A percentile compares a stretch with the other conserved stretches of the same genome.
Evolutionary conservation across 2,797 vertebrate species (phyloP).

Genomic region (Erithacus rubecula): DNA sequence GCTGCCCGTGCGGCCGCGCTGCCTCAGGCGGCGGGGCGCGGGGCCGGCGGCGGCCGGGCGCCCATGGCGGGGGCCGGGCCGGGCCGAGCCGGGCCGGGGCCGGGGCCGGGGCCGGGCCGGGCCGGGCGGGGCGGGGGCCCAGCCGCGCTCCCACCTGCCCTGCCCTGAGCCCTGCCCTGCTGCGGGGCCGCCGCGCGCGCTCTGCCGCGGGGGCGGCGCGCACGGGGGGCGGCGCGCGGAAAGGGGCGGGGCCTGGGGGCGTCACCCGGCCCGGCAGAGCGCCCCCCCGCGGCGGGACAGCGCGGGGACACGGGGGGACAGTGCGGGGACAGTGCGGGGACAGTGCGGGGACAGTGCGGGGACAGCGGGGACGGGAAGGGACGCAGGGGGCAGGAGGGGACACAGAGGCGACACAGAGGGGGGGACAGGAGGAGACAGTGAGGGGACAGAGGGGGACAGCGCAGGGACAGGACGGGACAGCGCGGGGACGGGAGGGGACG

Average conservation of each 20-base stretch:
- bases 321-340: no score
- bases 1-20: neutral
- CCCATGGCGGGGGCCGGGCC: neutral
- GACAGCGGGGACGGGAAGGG: no score
- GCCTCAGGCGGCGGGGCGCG: neutral
- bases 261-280: neutral
- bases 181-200: neutral
- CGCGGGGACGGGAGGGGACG: no score
- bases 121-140: neutral
- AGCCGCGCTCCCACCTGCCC: neutral
- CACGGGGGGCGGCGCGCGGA: neutral
- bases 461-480: no score
- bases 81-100: neutral
- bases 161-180: neutral
- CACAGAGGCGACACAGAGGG: no score
- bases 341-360: no score
- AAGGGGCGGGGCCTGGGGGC: neutral
- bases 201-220: neutral
- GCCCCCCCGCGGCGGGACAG: neutral
- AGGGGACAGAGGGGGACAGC: no score
- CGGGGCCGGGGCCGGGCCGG: neutral
- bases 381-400: no score
- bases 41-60: constrained; percentile 7
- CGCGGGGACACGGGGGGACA: no score
- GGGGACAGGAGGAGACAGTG: no score